Conservation (phyloP, 2,797 vertebrate genomes). For the Betta splendens region DNA sequence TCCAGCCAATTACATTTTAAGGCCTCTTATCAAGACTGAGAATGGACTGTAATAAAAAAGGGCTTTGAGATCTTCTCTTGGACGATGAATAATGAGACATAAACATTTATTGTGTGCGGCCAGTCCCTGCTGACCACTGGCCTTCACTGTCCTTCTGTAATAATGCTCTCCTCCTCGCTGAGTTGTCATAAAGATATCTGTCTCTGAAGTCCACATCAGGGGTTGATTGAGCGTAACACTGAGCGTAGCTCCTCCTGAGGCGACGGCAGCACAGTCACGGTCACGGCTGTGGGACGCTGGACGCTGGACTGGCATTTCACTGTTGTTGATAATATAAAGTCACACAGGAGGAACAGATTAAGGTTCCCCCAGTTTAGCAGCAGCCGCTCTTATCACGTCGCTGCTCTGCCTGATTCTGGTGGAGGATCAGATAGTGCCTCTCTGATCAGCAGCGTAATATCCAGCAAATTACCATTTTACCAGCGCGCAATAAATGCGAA, state of each 20-base stretch:
- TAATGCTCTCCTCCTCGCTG: constrained; percentile 37
- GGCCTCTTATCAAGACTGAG: constrained; percentile 55
- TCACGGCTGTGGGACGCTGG: constrained; percentile 46
- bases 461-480: constrained; percentile 20
- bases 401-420: constrained; percentile 10
- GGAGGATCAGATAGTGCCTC: neutral
- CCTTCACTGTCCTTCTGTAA: constrained; percentile 45
- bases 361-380: constrained; percentile 21
- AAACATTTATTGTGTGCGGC: constrained; percentile 78
- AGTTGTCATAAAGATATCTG: constrained; percentile 65
- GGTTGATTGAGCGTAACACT: constrained; percentile 68
- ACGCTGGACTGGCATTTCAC: constrained; percentile 16
- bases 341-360: constrained; percentile 12
- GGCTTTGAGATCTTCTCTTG: constrained; percentile 56
- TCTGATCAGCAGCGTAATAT: constrained; percentile 16
- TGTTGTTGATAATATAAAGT: constrained; percentile 33
- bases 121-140: constrained; percentile 59
- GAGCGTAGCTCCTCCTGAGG: constrained; percentile 38
- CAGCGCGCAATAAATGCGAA: constrained; percentile 17
- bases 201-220: constrained; percentile 50
- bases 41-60: constrained; percentile 68
- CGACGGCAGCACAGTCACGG: constrained; percentile 29
- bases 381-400: constrained; percentile 15
- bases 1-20: constrained; percentile 85
- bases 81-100: constrained; percentile 71